Conservation (phyloP, 2,113 vertebrate genomes). For the Platysternon megacephalum region DNA sequence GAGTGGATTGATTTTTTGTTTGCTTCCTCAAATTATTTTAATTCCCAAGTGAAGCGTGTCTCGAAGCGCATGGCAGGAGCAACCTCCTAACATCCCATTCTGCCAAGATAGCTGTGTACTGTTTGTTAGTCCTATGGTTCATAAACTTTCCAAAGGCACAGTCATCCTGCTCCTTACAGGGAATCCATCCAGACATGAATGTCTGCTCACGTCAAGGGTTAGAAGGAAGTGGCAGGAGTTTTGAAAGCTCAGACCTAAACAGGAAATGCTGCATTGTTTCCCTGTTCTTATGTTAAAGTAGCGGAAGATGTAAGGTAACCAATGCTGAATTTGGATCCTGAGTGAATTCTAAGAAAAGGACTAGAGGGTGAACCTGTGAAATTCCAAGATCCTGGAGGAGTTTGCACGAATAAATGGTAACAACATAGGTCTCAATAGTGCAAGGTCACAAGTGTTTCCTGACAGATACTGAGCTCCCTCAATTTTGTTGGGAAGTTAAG, state of each 20-base stretch:
- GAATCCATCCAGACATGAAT: fast-evolving
- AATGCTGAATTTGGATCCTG: fast-evolving
- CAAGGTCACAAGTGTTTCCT: not conserved
- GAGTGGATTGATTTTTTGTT: not conserved
- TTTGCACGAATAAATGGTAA: not conserved
- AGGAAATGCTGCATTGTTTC: not conserved
- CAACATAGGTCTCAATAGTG: no score
- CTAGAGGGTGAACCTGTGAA: fast-evolving
- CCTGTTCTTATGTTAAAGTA: not conserved
- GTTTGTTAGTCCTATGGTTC: not conserved
- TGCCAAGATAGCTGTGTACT: not conserved
- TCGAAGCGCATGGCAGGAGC: not conserved
- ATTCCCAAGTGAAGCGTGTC: not conserved
- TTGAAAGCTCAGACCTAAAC: not conserved
- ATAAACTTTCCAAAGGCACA: not conserved
- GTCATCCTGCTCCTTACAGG: not conserved
- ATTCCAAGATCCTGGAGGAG: fast-evolving
- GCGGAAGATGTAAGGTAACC: fast-evolving
- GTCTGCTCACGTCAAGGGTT: not conserved
- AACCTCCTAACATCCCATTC: not conserved
- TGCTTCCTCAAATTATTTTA: not conserved
- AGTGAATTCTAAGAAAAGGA: not conserved
- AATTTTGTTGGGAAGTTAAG: not conserved
- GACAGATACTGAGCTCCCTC: not conserved
- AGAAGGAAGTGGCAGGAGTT: not conserved